These are phyloP conservation scores for Pachypeltis micranthus DNA, from an alignment of 1,140 invertebrate species.

Conservation along the genomic window DNA sequence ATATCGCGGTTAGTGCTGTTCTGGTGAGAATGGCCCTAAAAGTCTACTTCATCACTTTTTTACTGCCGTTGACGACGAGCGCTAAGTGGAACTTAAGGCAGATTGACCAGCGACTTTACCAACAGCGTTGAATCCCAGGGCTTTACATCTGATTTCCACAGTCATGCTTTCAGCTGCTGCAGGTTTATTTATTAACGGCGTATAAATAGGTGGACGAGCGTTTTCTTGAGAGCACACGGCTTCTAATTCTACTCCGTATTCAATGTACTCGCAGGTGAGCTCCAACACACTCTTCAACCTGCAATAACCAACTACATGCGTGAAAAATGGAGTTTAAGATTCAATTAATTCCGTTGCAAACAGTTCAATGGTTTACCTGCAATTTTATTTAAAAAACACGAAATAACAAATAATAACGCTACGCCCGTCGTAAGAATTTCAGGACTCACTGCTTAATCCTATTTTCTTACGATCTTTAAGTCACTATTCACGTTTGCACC, in stretches of 20 bases:
- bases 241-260: constrained; percentile 8
- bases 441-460: too few relatives aligned
- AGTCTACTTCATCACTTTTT: too few relatives aligned
- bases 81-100: too few relatives aligned
- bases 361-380: background rate
- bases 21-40: too few relatives aligned
- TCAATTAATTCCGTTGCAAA: background rate
- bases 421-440: background rate
- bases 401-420: background rate
- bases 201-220: constrained; percentile 8
- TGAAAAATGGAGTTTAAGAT: background rate
- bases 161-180: background rate
- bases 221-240: constrained; percentile 6
- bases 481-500: too few relatives aligned
- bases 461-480: too few relatives aligned
- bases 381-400: background rate
- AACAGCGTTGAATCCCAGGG: constrained; percentile 16
- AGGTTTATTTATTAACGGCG: constrained; percentile 1
- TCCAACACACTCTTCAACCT: background rate
- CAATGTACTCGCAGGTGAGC: constrained; percentile 4
- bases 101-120: too few relatives aligned
- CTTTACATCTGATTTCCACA: constrained; percentile 13
- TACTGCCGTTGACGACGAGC: too few relatives aligned
- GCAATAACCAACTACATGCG: background rate
- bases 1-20: too few relatives aligned